Evolutionary conservation across 2,797 vertebrate species (phyloP).

Genomic region (Erpetoichthys calabaricus): DNA sequence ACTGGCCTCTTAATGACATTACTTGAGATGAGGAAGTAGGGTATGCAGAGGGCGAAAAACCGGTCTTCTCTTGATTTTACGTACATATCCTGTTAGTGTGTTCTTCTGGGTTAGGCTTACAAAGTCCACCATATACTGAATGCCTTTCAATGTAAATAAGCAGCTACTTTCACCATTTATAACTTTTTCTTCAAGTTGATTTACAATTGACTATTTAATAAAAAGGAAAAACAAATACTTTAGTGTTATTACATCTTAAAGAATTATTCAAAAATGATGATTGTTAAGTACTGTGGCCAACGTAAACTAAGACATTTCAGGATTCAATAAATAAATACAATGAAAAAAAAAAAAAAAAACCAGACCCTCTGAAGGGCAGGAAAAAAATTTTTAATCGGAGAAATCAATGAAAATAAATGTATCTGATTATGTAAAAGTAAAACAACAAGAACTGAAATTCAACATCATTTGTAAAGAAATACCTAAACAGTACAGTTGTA

Average conservation of each 20-base stretch:
- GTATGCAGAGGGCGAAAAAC: slow-evolving; percentile 19
- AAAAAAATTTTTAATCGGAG: no score
- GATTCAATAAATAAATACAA: no score
- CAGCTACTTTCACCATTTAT: slow-evolving; percentile 9
- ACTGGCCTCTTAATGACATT: slow-evolving; percentile 1
- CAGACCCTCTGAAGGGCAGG: no score
- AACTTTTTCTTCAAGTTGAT: slow-evolving; percentile 19
- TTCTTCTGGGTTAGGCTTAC: slow-evolving; percentile 29
- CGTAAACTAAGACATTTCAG: no score
- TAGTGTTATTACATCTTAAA: background rate
- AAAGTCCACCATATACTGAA: slow-evolving; percentile 30
- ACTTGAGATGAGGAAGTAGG: slow-evolving; percentile 27
- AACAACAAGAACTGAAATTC: no score
- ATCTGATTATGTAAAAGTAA: no score
- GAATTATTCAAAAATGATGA: background rate
- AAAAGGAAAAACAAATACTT: background rate
- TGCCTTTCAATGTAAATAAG: slow-evolving; percentile 9
- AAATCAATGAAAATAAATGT: no score
- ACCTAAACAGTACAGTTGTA: no score
- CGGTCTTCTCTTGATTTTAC: slow-evolving; percentile 23
- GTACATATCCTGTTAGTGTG: slow-evolving; percentile 17
- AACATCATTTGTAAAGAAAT: no score
- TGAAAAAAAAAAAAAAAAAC: no score
- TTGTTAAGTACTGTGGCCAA: no score
- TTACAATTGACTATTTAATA: slow-evolving; percentile 15